Base-by-base conservation (phyloP, 2,888 invertebrate genomes). In the Seira sanloemensis region DNA sequence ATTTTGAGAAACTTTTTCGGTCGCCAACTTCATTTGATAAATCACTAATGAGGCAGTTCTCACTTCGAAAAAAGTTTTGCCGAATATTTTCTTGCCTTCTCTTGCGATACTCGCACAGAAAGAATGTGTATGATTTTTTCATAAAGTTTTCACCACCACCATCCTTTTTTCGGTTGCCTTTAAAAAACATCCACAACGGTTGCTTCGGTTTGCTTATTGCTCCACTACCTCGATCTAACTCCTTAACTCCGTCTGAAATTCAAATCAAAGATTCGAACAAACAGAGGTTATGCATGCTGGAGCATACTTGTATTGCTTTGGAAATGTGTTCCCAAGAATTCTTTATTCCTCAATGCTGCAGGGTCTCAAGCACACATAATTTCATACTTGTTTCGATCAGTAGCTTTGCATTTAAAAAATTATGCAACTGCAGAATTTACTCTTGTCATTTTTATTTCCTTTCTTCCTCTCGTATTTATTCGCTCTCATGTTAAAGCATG, bases 31-130 rank as follows among this genome's bases (percentile, higher is more conserved):
- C 26, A 37, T 19, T 37, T n/a, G 69, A 27, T 58, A 67, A 58
- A 23, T 75, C 26, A 37, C 74, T 54, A 66, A 21, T 18, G 18
- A 75, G 69, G 26, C 77, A 85, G 65, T 67, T 83, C 54, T 85
- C 88, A 77, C 88, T 87, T 18, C 87, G 74, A 72, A 86, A 88
- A 69, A 88, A 86, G 1, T 71, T 73, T 23, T 84, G 77, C 4
- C 77, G 84, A 16, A 88, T 37, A 12, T 71, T 69, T 7, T 78
- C 58, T 24, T 74, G 78, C 58, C 87, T 74, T 21, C 83, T 68
- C 19, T 77, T 66, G 12, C 87, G 83, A 58, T 87, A 86, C 23
- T 87, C 86, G 50, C 76, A 72, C 5, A 82, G 68, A 27, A 76
- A 85, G n/a, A 87, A 78, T 9, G 62, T 46, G 19, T 84, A 75